A percentile compares a stretch with the other conserved stretches of the same genome.
Evolutionary conservation across 2,888 invertebrate species (phyloP).

Genomic region (Platycheirus albimanus): DNA sequence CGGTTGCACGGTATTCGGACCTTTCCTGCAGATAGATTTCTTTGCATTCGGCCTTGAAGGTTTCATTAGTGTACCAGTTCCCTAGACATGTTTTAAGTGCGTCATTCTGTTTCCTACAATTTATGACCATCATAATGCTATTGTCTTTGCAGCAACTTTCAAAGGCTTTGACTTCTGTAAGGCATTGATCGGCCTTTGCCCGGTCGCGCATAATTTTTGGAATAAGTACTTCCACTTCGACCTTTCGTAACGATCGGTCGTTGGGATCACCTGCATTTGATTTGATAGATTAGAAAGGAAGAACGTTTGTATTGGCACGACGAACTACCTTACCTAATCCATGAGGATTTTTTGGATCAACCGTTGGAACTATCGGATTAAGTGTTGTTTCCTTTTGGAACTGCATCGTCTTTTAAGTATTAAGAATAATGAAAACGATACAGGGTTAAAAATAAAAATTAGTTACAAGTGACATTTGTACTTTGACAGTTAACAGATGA

Average conservation of each 20-base stretch:
- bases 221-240: slow-evolving; percentile 94
- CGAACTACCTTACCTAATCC: slow-evolving; percentile 77
- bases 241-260: slow-evolving; percentile 91
- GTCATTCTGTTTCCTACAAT: slow-evolving; percentile 89
- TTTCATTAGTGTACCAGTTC: slow-evolving; percentile 90
- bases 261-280: slow-evolving; percentile 80
- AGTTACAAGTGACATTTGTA: not conserved
- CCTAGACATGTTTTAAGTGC: slow-evolving; percentile 88
- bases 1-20: slow-evolving; percentile 91
- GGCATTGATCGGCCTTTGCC: slow-evolving; percentile 91
- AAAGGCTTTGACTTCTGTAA: slow-evolving; percentile 87
- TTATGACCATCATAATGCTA: slow-evolving; percentile 88
- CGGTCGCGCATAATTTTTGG: slow-evolving; percentile 94
- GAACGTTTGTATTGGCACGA: not conserved
- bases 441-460: not conserved
- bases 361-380: slow-evolving; percentile 6
- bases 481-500: slow-evolving; percentile 21
- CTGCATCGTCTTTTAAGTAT: slow-evolving; percentile 37
- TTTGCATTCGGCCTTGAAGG: slow-evolving; percentile 89
- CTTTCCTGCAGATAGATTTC: slow-evolving; percentile 92
- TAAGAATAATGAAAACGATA: not conserved
- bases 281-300: not conserved
- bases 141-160: slow-evolving; percentile 88
- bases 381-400: slow-evolving; percentile 25
- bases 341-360: slow-evolving; percentile 79